Percentiles rank a stretch among this genome's conserved stretches.
Evolutionary conservation across 2,797 vertebrate species (phyloP).

Genomic region (Balearica regulorum): DNA sequence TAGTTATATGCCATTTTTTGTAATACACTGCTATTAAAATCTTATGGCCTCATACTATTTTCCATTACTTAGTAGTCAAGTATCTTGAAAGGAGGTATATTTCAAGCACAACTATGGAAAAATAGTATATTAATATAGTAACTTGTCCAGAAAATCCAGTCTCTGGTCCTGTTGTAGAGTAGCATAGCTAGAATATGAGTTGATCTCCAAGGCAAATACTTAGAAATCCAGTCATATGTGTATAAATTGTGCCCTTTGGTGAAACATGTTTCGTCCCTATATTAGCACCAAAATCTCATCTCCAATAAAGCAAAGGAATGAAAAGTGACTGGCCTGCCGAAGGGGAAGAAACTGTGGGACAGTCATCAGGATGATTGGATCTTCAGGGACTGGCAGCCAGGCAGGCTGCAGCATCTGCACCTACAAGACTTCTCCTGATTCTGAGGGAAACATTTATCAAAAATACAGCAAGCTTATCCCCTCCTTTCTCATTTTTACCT

Average conservation of each 20-base stretch:
- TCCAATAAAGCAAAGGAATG: not conserved
- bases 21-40: not conserved
- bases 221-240: not conserved
- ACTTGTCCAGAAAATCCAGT: not conserved
- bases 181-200: not conserved
- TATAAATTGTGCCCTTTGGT: not conserved
- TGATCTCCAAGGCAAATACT: not conserved
- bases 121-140: not conserved
- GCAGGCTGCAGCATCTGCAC: not conserved
- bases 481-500: conserved; percentile 22
- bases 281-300: not conserved
- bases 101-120: not conserved
- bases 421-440: not conserved
- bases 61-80: not conserved
- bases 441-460: not conserved
- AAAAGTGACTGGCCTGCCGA: not conserved
- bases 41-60: not conserved
- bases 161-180: not conserved
- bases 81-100: not conserved
- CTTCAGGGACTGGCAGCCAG: not conserved
- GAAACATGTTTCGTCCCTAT: not conserved
- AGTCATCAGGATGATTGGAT: not conserved
- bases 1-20: not conserved
- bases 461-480: not conserved
- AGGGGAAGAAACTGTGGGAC: not conserved